phyloP scores from a whole-genome alignment of 2,888 invertebrate genomes.

The Tolmerus cingulatus region DNA sequence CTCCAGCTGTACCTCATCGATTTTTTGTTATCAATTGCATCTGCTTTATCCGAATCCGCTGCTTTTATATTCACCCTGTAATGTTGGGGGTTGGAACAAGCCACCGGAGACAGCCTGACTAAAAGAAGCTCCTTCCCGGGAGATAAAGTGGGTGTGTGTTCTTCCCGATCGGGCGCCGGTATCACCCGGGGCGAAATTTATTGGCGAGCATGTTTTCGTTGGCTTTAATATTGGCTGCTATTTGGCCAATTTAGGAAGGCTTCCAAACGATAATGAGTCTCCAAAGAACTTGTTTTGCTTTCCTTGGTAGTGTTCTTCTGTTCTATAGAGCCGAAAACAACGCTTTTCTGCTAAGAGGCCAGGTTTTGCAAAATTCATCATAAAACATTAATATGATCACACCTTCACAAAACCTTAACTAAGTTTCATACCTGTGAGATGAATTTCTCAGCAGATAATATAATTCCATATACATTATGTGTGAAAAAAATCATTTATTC shows the following conservation, averaged over 20 bases:
- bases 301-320: background rate
- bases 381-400: too few relatives aligned
- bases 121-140: background rate
- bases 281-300: background rate
- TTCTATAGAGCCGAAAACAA: too few relatives aligned
- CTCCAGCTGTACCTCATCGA: background rate
- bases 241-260: background rate
- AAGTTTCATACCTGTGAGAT: too few relatives aligned
- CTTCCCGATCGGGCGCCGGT: background rate
- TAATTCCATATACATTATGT: too few relatives aligned
- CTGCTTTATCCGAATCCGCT: background rate
- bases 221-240: background rate
- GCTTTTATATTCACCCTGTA: background rate
- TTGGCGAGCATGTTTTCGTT: background rate
- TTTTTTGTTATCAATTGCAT: background rate
- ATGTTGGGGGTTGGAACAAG: background rate
- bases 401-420: too few relatives aligned
- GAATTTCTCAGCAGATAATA: too few relatives aligned
- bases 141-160: background rate
- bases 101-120: background rate
- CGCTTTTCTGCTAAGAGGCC: too few relatives aligned
- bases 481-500: too few relatives aligned
- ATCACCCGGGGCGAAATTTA: background rate
- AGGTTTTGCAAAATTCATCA: too few relatives aligned
- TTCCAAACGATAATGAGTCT: background rate